These are phyloP conservation scores for Carcinoscorpius rotundicauda DNA, from an alignment of 1,140 invertebrate species.

Conservation along the genomic window DNA sequence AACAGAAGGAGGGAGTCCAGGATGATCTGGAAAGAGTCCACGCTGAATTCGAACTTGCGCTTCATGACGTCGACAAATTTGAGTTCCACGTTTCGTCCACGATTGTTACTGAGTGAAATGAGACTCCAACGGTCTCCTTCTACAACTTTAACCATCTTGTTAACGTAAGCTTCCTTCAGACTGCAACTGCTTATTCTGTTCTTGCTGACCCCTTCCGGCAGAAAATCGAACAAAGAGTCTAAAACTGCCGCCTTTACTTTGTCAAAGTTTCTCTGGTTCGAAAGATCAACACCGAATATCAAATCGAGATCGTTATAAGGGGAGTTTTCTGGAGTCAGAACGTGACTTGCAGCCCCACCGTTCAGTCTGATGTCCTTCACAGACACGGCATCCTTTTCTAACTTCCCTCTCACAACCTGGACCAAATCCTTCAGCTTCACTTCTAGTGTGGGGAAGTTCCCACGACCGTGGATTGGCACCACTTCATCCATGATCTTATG, in stretches of 20 bases:
- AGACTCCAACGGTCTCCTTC: constrained; percentile 92
- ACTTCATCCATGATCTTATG: constrained; percentile 53
- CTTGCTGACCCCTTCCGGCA: constrained; percentile 79
- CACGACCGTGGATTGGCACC: constrained; percentile 88
- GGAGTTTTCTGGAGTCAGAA: constrained; percentile 61
- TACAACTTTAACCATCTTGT: constrained; percentile 94
- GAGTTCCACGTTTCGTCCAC: constrained; percentile 73
- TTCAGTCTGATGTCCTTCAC: constrained; percentile 91
- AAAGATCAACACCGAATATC: constrained; percentile 91
- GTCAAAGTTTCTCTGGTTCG: constrained; percentile 52
- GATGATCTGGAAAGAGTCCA: constrained; percentile 98
- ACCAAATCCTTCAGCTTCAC: constrained; percentile 86
- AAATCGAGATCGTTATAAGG: constrained; percentile 97
- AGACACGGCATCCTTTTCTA: constrained; percentile 54
- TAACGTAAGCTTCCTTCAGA: constrained; percentile 95
- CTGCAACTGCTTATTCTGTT: constrained; percentile 88
- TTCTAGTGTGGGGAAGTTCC: constrained; percentile 96
- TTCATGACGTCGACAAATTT: constrained; percentile 99
- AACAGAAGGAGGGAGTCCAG: constrained; percentile 89
- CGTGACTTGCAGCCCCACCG: constrained; percentile 95
- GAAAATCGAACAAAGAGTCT: constrained; percentile 78
- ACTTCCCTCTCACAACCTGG: constrained; percentile 59
- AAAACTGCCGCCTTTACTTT: constrained; percentile 89
- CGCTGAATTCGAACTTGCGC: constrained; percentile 97
- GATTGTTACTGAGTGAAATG: constrained; percentile 87